Evolutionary conservation across 1,140 invertebrate species (phyloP).

Genomic region (Aricia agestis): DNA sequence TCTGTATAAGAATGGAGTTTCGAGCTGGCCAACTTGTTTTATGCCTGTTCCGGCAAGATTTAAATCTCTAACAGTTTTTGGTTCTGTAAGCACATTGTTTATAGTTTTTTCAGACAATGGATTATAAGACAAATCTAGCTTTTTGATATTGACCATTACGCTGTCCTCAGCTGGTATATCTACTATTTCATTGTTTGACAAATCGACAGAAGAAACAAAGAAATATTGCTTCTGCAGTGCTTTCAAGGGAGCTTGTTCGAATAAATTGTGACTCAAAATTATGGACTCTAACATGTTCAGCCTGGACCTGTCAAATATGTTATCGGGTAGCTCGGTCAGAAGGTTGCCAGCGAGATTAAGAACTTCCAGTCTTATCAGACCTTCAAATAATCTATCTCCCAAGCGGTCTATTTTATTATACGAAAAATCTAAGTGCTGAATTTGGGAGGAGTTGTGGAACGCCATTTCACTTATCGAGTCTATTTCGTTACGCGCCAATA

Average conservation of each 20-base stretch:
- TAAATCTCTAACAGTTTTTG: constrained; percentile 89
- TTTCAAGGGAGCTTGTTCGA: constrained; percentile 86
- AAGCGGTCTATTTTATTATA: constrained; percentile 85
- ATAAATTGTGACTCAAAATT: constrained; percentile 86
- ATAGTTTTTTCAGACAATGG: constrained; percentile 85
- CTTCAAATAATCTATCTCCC: constrained; percentile 88
- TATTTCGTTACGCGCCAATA: constrained; percentile 85
- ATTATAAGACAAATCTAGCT: constrained; percentile 91
- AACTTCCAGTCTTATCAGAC: constrained; percentile 84
- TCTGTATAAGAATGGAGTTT: constrained; percentile 89
- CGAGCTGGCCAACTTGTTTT: constrained; percentile 80
- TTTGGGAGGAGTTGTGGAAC: constrained; percentile 92
- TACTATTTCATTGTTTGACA: constrained; percentile 86
- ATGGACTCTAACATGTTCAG: constrained; percentile 89
- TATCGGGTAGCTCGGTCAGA: constrained; percentile 84
- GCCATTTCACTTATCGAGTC: constrained; percentile 89
- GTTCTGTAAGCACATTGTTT: constrained; percentile 87
- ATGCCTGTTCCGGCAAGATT: constrained; percentile 89
- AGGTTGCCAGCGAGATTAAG: constrained; percentile 87
- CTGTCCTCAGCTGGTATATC: constrained; percentile 89
- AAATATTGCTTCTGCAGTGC: constrained; percentile 89
- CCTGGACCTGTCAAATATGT: constrained; percentile 88
- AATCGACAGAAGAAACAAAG: constrained; percentile 86
- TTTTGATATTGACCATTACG: constrained; percentile 91
- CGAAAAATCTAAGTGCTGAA: constrained; percentile 87